Base-by-base conservation (phyloP, 2,888 invertebrate species). In the Drosophila anceps region DNA sequence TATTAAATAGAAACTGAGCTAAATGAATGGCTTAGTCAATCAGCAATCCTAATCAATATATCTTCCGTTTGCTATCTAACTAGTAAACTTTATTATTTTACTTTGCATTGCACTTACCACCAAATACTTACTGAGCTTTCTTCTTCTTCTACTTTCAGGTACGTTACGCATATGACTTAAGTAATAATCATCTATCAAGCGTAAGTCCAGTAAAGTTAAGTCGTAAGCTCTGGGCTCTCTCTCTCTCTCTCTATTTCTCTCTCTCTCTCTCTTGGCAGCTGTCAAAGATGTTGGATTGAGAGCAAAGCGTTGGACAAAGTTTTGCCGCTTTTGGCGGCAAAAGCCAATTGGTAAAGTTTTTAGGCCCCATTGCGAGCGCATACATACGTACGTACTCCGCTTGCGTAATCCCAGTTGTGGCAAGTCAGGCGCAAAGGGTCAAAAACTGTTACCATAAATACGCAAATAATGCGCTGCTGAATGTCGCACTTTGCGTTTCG, bases 381-480 rank as follows among this genome's bases (percentile, higher is more conserved):
- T 55, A 20, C 64, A 71, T 54, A n/a, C 64, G 72, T 55, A 31
- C 48, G 48, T 29, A 58, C 60, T 60, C 29, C 37, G 20, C 18
- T 18, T 31, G 50, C 18, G 15, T 58, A 39, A 33, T 33, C 41
- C 43, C n/a, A 27, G 44, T 31, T 58, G 61, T 9, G 33, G 10
- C 13, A 50, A 68, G 50, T 39, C 20, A 12, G 27, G 20, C 7
- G 29, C 58, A 74, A 73, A 85, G 87, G 90, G 84, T 84, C 84
- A 76, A 74, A 66, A 68, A 62, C 59, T 60, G 77, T 55, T 51
- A 48, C 64, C 74, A 83, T 88, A 88, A 90, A 86, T 84, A 90
- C 87, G 81, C 86, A 90, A 84, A 86, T 90, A 90, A 86, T 90
- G 77, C 75, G 73, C 69, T 76, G 51, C 66, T 39, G 65, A 74